These are phyloP conservation scores for Genyomyrus donnyi DNA, from an alignment of 2,113 vertebrate species.

Conservation along the genomic window DNA sequence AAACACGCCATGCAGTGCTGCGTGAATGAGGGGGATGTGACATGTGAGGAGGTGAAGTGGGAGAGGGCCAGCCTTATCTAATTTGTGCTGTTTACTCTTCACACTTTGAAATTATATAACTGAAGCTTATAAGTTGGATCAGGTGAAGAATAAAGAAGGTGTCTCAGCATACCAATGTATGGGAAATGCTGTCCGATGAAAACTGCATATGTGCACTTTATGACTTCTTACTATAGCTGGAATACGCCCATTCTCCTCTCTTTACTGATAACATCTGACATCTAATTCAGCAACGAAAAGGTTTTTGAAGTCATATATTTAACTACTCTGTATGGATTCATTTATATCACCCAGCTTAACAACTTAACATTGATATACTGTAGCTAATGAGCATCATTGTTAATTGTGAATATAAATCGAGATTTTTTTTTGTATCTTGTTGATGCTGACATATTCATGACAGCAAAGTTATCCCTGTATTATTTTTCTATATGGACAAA, in stretches of 20 bases:
- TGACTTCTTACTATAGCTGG: background rate
- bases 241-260: background rate
- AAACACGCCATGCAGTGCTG: conserved; percentile 40
- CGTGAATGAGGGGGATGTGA: conserved; percentile 45
- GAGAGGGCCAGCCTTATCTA: background rate
- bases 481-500: background rate
- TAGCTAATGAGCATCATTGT: background rate
- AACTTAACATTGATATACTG: background rate
- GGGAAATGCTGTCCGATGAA: background rate
- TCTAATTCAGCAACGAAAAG: background rate
- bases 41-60: conserved; percentile 34
- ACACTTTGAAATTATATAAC: conserved; percentile 7
- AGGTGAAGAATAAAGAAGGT: background rate
- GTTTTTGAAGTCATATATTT: background rate
- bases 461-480: conserved; percentile 24
- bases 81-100: conserved; percentile 17
- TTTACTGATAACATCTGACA: background rate
- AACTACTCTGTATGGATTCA: background rate
- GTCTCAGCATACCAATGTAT: background rate
- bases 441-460: background rate
- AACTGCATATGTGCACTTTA: background rate
- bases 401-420: background rate
- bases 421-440: background rate
- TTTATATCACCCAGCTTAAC: background rate
- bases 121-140: background rate